These are phyloP conservation scores for Dynastes maya DNA, from an alignment of 2,888 invertebrate species.

Conservation along the genomic window DNA sequence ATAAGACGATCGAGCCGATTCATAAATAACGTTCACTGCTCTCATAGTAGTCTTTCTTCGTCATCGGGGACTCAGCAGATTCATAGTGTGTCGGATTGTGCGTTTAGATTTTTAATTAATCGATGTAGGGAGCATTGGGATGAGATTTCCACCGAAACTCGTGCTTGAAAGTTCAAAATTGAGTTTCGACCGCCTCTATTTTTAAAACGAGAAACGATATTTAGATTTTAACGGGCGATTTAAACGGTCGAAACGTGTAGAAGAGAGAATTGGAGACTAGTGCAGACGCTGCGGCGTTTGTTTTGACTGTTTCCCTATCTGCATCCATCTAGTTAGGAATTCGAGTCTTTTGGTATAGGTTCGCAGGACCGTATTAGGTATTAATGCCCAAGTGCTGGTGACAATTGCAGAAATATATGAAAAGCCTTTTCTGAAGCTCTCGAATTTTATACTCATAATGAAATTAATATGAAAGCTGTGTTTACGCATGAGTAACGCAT, in stretches of 20 bases:
- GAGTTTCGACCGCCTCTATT: slow-evolving; percentile 37
- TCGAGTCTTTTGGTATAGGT: slow-evolving; percentile 21
- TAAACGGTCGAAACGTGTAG: slow-evolving; percentile 16
- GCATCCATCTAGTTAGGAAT: slow-evolving; percentile 36
- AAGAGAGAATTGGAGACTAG: slow-evolving; percentile 25
- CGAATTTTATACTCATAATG: no score
- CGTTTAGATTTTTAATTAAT: neutral
- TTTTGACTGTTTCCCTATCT: slow-evolving; percentile 46
- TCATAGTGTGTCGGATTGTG: neutral
- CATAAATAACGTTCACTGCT: slow-evolving; percentile 26
- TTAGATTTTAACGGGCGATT: slow-evolving; percentile 26
- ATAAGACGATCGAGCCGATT: slow-evolving; percentile 17
- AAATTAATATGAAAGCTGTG: no score
- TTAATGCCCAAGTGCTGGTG: no score
- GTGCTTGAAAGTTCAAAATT: slow-evolving; percentile 26
- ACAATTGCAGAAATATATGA: no score
- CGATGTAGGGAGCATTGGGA: neutral
- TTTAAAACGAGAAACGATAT: slow-evolving; percentile 37
- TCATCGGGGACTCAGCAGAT: neutral
- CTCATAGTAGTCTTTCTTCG: neutral
- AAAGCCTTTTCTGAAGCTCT: no score
- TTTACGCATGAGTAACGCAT: no score
- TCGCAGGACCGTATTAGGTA: slow-evolving; percentile 7
- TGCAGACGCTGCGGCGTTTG: slow-evolving; percentile 38
- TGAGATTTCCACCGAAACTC: neutral